phyloP scores from a whole-genome alignment of 2,113 vertebrate species.

The Hemichromis elongatus region DNA sequence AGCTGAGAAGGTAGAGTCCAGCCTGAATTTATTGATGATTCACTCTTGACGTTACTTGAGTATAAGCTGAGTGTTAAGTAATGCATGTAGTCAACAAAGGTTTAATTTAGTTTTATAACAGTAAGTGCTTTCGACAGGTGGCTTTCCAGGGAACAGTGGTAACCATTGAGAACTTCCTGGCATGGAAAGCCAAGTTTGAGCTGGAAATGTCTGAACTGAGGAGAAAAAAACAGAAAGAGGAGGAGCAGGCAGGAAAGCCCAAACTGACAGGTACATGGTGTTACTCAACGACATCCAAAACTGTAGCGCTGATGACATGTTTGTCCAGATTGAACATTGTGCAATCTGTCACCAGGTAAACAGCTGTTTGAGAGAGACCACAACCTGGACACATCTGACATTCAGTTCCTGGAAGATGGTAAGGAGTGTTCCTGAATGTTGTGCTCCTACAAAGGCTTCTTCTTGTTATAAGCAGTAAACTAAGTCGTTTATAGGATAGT shows the following conservation, averaged over 20 bases:
- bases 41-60: not conserved
- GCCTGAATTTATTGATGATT: not conserved
- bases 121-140: conserved; percentile 44
- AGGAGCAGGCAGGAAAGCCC: conserved; percentile 85
- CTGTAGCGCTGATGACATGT: fast-evolving
- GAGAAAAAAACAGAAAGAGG: conserved; percentile 90
- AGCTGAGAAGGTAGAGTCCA: conserved; percentile 85
- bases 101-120: not conserved
- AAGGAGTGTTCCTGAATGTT: not conserved
- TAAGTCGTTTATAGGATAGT: not conserved
- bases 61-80: fast-evolving
- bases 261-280: conserved; percentile 84
- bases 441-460: not conserved
- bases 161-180: conserved; percentile 94
- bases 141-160: conserved; percentile 95
- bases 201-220: conserved; percentile 84
- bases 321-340: not conserved
- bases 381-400: conserved; percentile 97
- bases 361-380: conserved; percentile 97
- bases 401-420: conserved; percentile 97
- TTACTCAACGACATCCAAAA: fast-evolving
- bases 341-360: conserved; percentile 77
- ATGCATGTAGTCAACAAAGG: fast-evolving
- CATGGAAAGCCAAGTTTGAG: conserved; percentile 92
- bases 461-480: not conserved